Conservation (phyloP, 2,888 invertebrate genomes). For the Pyrrhosoma nymphula region DNA sequence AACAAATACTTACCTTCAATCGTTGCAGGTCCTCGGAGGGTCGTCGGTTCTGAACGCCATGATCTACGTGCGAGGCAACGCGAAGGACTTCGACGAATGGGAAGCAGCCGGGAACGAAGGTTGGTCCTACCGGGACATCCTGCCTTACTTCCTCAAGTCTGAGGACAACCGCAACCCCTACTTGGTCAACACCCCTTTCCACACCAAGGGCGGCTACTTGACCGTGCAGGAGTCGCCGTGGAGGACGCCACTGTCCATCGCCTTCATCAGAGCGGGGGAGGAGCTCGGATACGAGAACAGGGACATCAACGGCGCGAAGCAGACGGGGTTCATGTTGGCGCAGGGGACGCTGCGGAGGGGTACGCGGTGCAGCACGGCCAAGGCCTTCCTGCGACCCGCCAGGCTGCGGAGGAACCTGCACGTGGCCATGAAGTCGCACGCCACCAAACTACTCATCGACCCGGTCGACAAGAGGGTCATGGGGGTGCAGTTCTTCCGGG, state of each 20-base stretch:
- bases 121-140: slow-evolving; percentile 90
- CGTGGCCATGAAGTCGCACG: slow-evolving; percentile 88
- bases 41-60: slow-evolving; percentile 93
- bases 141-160: slow-evolving; percentile 92
- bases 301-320: slow-evolving; percentile 90
- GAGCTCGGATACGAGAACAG: slow-evolving; percentile 90
- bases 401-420: slow-evolving; percentile 89
- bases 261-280: slow-evolving; percentile 89
- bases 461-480: slow-evolving; percentile 82
- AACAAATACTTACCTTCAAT: neutral
- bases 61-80: slow-evolving; percentile 94
- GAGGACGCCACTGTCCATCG: slow-evolving; percentile 89
- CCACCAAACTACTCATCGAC: slow-evolving; percentile 78
- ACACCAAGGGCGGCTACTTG: slow-evolving; percentile 88
- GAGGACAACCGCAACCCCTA: slow-evolving; percentile 94
- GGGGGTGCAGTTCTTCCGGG: slow-evolving; percentile 87
- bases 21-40: slow-evolving; percentile 83
- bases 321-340: slow-evolving; percentile 92
- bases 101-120: slow-evolving; percentile 89
- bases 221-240: slow-evolving; percentile 93
- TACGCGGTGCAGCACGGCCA: slow-evolving; percentile 91
- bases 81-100: slow-evolving; percentile 93
- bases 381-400: slow-evolving; percentile 91
- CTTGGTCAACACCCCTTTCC: slow-evolving; percentile 86
- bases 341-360: slow-evolving; percentile 92